A percentile compares a stretch with the other conserved stretches of the same genome.
Evolutionary conservation across 2,113 vertebrate species (phyloP).

Genomic region (Pseudolaguvia tuberculata): DNA sequence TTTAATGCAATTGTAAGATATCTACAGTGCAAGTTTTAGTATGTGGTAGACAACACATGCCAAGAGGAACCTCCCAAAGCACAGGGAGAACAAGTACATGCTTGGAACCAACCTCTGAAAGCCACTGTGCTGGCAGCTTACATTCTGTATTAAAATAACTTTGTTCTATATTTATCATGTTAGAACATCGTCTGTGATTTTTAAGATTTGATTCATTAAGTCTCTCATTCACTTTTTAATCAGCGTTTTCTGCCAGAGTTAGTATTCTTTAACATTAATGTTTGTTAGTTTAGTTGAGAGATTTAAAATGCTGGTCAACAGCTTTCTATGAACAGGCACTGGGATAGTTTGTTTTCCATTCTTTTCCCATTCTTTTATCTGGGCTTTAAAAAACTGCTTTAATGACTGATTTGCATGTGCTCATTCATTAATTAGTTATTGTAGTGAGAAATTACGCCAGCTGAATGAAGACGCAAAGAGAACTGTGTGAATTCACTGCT

Average conservation of each 20-base stretch:
- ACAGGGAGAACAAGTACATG: too few species aligned
- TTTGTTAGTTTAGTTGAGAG: background rate
- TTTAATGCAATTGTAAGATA: too few species aligned
- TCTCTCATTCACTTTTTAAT: background rate
- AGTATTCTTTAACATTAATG: background rate
- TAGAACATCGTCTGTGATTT: background rate
- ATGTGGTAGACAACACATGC: too few species aligned
- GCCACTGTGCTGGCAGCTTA: background rate
- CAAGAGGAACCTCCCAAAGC: too few species aligned
- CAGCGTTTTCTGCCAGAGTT: background rate
- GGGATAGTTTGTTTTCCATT: background rate
- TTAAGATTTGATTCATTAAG: background rate
- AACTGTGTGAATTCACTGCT: slow-evolving; percentile 29
- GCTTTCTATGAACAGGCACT: background rate
- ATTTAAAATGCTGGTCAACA: slow-evolving; percentile 16
- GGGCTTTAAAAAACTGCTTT: background rate
- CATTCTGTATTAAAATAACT: background rate
- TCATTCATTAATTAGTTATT: slow-evolving; percentile 39
- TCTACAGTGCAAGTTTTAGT: too few species aligned
- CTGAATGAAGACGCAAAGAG: slow-evolving; percentile 62
- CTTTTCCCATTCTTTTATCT: slow-evolving; percentile 23
- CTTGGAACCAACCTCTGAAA: too few species aligned
- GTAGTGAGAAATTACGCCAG: slow-evolving; percentile 59
- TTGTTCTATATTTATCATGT: background rate
- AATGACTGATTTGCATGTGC: slow-evolving; percentile 47